Conservation (phyloP, 2,888 invertebrate genomes). For the Ditylenchus weischeri region DNA sequence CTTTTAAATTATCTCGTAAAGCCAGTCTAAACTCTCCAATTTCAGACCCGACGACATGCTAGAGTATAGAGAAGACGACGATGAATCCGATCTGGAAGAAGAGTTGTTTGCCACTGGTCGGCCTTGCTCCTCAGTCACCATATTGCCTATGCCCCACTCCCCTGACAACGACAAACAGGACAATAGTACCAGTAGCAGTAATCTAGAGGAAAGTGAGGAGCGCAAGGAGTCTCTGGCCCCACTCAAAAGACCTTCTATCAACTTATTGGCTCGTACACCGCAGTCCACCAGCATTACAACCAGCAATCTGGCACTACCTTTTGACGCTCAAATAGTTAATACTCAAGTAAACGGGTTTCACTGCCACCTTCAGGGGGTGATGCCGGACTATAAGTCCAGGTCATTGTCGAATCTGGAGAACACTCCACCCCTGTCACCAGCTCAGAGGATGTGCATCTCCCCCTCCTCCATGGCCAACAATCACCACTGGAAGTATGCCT, state of each 20-base stretch:
- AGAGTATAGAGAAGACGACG: conserved; percentile 50
- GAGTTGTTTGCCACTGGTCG: conserved; percentile 6
- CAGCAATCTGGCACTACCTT: neutral
- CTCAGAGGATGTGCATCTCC: conserved; percentile 2
- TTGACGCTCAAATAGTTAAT: neutral
- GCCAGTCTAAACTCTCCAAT: conserved; percentile 1
- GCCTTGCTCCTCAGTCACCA: neutral
- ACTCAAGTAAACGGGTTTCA: conserved; percentile 1
- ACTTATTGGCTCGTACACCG: conserved; percentile 1
- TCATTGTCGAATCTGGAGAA: conserved; percentile 26
- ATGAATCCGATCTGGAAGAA: conserved; percentile 25
- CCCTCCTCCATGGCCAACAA: conserved; percentile 5
- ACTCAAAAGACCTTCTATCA: conserved; percentile 23
- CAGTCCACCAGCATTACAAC: neutral
- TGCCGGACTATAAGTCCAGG: conserved; percentile 26
- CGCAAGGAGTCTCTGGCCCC: conserved; percentile 32
- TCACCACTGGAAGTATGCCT: conserved; percentile 28
- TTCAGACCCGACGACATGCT: conserved; percentile 54
- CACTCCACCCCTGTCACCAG: conserved; percentile 2
- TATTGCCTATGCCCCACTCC: neutral
- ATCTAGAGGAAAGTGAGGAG: conserved; percentile 20
- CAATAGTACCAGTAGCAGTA: neutral
- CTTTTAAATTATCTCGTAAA: no score
- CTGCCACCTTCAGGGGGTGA: no score
- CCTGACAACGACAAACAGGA: conserved; percentile 2